A percentile compares a stretch with the other conserved stretches of the same genome.
Conservation (phyloP, 2,797 vertebrate genomes). For the Cyclura pinguis region DNA sequence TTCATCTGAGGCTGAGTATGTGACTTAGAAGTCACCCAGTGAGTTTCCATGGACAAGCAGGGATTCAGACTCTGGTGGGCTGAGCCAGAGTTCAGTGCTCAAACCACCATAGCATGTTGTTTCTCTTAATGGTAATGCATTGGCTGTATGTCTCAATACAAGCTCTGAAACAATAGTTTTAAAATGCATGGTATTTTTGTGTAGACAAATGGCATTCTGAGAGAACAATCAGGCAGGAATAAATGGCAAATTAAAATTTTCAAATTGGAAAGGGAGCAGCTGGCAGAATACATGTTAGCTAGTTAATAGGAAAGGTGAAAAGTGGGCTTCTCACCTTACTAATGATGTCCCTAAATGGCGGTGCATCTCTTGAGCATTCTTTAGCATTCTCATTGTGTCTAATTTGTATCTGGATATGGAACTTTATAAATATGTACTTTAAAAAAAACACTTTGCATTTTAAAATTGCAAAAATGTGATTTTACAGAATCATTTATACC, state of each 20-base stretch:
- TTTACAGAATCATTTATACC: not conserved
- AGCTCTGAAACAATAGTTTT: slow-evolving; percentile 59
- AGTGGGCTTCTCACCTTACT: not conserved
- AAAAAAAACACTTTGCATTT: not conserved
- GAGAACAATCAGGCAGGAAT: slow-evolving; percentile 54
- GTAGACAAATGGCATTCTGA: slow-evolving; percentile 34
- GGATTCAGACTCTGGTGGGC: no score
- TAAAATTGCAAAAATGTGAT: not conserved
- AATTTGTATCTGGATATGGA: not conserved
- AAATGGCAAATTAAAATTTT: slow-evolving; percentile 43
- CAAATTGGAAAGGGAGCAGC: not conserved
- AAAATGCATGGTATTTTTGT: slow-evolving; percentile 59
- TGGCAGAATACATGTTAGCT: slow-evolving; percentile 1
- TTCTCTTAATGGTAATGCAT: slow-evolving; percentile 44
- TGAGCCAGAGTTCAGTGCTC: no score
- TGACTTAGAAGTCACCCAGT: no score
- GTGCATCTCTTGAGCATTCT: not conserved
- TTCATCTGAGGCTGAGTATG: no score
- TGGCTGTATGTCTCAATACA: slow-evolving; percentile 50
- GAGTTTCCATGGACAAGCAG: no score
- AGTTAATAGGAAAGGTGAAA: slow-evolving; percentile 3
- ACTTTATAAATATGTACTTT: not conserved
- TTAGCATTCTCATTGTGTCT: not conserved
- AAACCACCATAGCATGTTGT: no score
- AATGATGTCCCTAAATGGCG: not conserved